Evolutionary conservation across 2,113 vertebrate genomes (phyloP).

Genomic region (Fregetta grallaria): DNA sequence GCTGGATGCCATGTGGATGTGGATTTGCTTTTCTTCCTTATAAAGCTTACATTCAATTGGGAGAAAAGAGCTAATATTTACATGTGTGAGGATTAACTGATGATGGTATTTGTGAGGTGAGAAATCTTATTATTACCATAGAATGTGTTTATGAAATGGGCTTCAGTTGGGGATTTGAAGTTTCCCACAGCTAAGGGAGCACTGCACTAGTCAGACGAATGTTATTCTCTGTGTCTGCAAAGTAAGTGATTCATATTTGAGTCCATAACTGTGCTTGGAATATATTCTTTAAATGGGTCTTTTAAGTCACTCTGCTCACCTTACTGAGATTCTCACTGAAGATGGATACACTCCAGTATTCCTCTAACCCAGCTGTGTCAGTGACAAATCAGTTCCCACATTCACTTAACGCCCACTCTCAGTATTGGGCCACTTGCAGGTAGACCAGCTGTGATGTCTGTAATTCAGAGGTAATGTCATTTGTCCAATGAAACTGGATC

Average conservation of each 20-base stretch:
- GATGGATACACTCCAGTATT: not conserved
- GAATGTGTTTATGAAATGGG: not conserved
- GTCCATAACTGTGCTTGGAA: not conserved
- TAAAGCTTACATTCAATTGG: slow-evolving; percentile 2
- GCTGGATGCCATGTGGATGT: not conserved
- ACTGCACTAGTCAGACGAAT: not conserved
- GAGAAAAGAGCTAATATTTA: slow-evolving; percentile 54
- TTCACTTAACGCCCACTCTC: not conserved
- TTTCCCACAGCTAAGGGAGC: not conserved
- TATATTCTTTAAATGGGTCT: not conserved
- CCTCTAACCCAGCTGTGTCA: not conserved
- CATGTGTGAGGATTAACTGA: slow-evolving; percentile 18
- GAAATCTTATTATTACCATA: slow-evolving; percentile 5
- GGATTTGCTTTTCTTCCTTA: slow-evolving; percentile 36
- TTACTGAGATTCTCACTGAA: not conserved
- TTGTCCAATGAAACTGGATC: not conserved
- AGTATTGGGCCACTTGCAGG: not conserved
- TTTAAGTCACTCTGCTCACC: not conserved
- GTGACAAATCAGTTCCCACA: slow-evolving; percentile 2
- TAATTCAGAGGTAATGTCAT: not conserved
- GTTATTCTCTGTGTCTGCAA: not conserved
- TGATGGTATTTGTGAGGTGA: not conserved
- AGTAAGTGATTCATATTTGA: not conserved
- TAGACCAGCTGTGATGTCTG: not conserved
- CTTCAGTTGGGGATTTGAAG: not conserved